Base-by-base conservation (phyloP, 2,113 vertebrate genomes). In the Oncorhynchus nerka region DNA sequence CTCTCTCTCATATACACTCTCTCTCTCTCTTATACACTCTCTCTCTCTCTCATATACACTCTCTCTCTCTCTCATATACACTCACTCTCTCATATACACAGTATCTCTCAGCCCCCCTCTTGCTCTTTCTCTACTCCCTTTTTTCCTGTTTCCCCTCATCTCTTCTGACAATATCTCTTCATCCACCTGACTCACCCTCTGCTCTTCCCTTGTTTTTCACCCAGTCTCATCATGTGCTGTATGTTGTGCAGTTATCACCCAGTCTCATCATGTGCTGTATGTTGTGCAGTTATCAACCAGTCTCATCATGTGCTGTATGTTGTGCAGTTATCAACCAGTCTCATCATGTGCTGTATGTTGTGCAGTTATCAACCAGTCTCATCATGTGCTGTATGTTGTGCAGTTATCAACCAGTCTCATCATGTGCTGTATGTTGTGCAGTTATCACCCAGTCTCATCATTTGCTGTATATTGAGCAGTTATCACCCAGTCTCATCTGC, bases 181-280 rank as follows among this genome's bases (percentile, higher is more conserved):
- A 88, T 89, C 87, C 78, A 81, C 83, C 86, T 80, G 81, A 24
- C 61, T 59, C 39, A 59, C 86, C 79, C 13, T 82, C 82, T 85
- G 81, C 82, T 79, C 83, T 83, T 86, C 80, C 84, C 80, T 78
- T 81, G 85, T 90, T 88, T 89, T 81, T 89, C 20, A 78, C 79
- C 80, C 51, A 55, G 72, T 76, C 76, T 88, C 87, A 90, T 90
- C 88, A 79, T 84, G 75, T 68, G 48, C 78, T 32, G 4, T 32
- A 32, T 34, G 32, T 34, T 34, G 32, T 7, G 32, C 5, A 34
- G 32, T 34, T 34, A 34, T 34, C 32, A 39, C 6, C 34, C 34
- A 39, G 34, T 8, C 34, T 90, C 88, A 78, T 84, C 76, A 26
- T 26, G 26, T 68, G 34, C 73, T 51, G 49, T 15, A 26, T 26